Conservation (phyloP, 2,113 vertebrate species). For the western clawed frog (Xenopus tropicalis) region UCB_Xtro_10.0 CM004452.2:32553001-32553500, state of each 20-base stretch:
- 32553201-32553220: conserved; percentile 1
- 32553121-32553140: not conserved
- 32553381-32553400: too few species aligned
- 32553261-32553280: not conserved
- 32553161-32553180: not conserved
- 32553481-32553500: too few species aligned
- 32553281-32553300: not conserved
- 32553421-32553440: too few species aligned
- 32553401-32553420: too few species aligned
- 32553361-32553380: not conserved
- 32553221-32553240: not conserved
- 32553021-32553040: not conserved
- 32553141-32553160: too few species aligned
- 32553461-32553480: too few species aligned
- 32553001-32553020: not conserved
- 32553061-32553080: too few species aligned
- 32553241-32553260: conserved; percentile 1
- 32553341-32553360: not conserved
- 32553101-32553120: not conserved
- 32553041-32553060: not conserved
- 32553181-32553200: not conserved
- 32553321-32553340: conserved; percentile 5
- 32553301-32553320: conserved; percentile 1
- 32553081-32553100: too few species aligned
- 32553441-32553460: too few species aligned